These are phyloP conservation scores for Papilio helenus DNA, from an alignment of 1,140 invertebrate species.

Conservation along the genomic window DNA sequence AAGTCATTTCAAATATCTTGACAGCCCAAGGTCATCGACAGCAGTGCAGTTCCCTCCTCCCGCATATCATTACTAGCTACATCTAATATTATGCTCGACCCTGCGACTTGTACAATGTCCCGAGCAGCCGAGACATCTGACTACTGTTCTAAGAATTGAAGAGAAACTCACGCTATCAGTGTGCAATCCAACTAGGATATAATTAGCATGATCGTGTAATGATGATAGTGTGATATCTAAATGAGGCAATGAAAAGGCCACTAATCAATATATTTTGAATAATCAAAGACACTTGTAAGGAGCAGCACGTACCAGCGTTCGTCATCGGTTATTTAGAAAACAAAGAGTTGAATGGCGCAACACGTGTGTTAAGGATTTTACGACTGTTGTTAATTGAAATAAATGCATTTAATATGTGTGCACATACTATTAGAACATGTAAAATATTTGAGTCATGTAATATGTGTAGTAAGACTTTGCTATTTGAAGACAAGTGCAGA, in stretches of 20 bases:
- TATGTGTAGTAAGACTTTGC: neutral
- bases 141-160: neutral
- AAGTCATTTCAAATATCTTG: no score
- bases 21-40: no score
- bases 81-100: no score
- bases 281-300: slow-evolving; percentile 20
- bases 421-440: neutral
- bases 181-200: slow-evolving; percentile 18
- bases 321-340: slow-evolving; percentile 39
- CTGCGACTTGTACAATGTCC: no score
- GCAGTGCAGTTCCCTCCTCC: no score
- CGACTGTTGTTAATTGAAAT: slow-evolving; percentile 1
- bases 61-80: no score
- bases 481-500: neutral
- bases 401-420: slow-evolving; percentile 4
- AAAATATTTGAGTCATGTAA: neutral
- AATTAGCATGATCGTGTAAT: slow-evolving; percentile 31
- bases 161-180: neutral
- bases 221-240: slow-evolving; percentile 22
- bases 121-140: no score
- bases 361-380: slow-evolving; percentile 34
- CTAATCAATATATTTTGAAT: slow-evolving; percentile 40
- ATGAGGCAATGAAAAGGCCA: slow-evolving; percentile 29
- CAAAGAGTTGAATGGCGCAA: slow-evolving; percentile 36
- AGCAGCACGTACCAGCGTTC: slow-evolving; percentile 1